These are phyloP conservation scores for Cepphus grylle DNA, from an alignment of 2,113 vertebrate species.

Conservation along the genomic window DNA sequence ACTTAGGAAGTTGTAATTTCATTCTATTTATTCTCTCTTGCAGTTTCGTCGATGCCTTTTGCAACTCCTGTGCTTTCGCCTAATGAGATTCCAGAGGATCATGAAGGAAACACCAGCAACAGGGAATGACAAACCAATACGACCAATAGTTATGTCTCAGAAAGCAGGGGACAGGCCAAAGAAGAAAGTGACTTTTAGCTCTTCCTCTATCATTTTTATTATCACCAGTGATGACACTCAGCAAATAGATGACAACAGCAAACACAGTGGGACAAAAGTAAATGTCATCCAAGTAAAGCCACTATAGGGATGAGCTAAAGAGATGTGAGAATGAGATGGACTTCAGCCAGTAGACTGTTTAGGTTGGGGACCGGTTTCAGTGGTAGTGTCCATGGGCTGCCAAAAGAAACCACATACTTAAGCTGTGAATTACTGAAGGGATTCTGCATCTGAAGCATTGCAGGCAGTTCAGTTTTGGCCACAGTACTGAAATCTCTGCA, in stretches of 20 bases:
- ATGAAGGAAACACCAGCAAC: slow-evolving; percentile 74
- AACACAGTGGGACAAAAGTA: slow-evolving; percentile 55
- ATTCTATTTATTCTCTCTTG: neutral
- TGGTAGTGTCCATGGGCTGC: neutral
- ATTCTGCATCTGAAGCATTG: neutral
- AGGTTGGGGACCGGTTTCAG: neutral
- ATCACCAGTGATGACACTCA: slow-evolving; percentile 83
- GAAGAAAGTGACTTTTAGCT: slow-evolving; percentile 91
- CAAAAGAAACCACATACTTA: neutral
- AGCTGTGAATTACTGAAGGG: neutral
- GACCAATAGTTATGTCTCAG: slow-evolving; percentile 82
- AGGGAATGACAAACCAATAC: slow-evolving; percentile 72
- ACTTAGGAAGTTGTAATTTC: neutral
- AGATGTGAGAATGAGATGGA: neutral
- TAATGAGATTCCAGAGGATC: slow-evolving; percentile 75
- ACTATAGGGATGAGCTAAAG: slow-evolving; percentile 56
- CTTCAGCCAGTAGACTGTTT: neutral
- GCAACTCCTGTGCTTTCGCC: slow-evolving; percentile 82
- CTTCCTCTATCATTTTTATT: slow-evolving; percentile 91
- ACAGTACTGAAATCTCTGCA: neutral
- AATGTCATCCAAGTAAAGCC: slow-evolving; percentile 87
- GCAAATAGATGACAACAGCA: slow-evolving; percentile 71
- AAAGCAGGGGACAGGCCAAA: slow-evolving; percentile 78
- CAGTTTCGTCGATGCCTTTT: slow-evolving; percentile 87
- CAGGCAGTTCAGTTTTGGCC: neutral